Evolutionary conservation across 2,113 vertebrate species (phyloP), one percentile per base, ranked within the genome.

Genomic region (Chaetops frenatus): DNA sequence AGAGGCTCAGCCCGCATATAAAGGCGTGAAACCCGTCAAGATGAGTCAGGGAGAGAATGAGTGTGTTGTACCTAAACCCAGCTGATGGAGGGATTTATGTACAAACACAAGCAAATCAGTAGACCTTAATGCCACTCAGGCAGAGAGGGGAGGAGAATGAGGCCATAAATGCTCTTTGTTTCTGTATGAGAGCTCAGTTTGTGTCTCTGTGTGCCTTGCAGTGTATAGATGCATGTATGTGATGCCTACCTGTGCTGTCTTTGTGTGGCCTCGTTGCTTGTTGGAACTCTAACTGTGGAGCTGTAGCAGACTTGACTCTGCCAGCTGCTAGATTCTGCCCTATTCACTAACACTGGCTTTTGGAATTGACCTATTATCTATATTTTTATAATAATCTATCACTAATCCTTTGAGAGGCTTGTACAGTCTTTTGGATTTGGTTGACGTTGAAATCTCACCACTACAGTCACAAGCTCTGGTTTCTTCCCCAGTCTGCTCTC

Each of bases 191-290:
- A 53, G 23, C 17, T 83, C 48, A 21, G 35, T 33, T 60, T 66
- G 40, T 81, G 28, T 33, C 51, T 16, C 29, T 21, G 42, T 61
- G 57, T 22, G 13, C n/a, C n/a, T 61, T n/a, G 29, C 29, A 21
- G 9, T 25, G 21, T 12, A 23, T 10, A 40, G 53, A 28, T 9
- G 9, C 10, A 7, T 11, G 6, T 20, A 25, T 15, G 12, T 13
- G 15, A 18, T 21, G 3, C 9, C 23, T 11, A 33, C 0, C 0
- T 62, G 29, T 4, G 10, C 9, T 60, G 12, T 40, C 15, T 42
- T 29, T 67, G 17, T 9, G 1, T 20, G 29, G 22, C 16, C n/a
- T 60, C 0, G 0, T 56, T 62, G 7, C 11, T 25, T 31, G 16
- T 5, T 42, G 51, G 40, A 56, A 14, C 29, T 15, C 25, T 40